phyloP scores from a whole-genome alignment of 53 echinoderm and acorn worm genomes.

The Pentamera pediparva region DNA sequence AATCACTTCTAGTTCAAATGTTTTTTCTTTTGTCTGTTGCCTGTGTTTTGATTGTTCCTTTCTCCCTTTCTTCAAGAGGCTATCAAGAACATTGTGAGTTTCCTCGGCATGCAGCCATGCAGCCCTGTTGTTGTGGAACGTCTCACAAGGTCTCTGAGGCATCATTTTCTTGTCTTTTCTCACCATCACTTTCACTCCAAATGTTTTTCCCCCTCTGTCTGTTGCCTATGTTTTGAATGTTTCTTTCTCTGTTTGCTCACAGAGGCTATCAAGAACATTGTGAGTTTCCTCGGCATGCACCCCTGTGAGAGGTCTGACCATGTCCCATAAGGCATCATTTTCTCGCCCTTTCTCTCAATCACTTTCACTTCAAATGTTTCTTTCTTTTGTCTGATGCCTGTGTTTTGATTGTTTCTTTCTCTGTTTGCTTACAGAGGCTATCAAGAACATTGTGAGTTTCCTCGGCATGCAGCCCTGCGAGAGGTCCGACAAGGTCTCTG shows the following conservation, averaged over 20 bases:
- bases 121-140: too few relatives aligned
- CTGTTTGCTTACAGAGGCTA: constrained; percentile 65
- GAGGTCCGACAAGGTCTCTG: constrained; percentile 82
- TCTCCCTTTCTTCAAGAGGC: too few relatives aligned
- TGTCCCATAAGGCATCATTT: constrained; percentile 53
- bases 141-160: too few relatives aligned
- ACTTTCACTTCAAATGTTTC: background rate
- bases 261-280: constrained; percentile 88
- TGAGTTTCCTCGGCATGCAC: constrained; percentile 95
- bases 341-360: background rate
- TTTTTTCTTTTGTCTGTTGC: too few relatives aligned
- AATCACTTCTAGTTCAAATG: too few relatives aligned
- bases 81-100: constrained; percentile 71
- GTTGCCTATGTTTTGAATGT: background rate
- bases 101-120: constrained; percentile 99
- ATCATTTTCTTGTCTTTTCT: too few relatives aligned
- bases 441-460: constrained; percentile 77
- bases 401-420: constrained; percentile 27
- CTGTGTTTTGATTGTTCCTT: background rate
- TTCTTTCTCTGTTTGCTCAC: constrained; percentile 4
- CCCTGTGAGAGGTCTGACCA: constrained; percentile 96
- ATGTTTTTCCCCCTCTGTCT: too few relatives aligned
- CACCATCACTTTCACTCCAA: too few relatives aligned
- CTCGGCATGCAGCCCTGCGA: constrained; percentile 99
- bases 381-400: background rate